phyloP scores from a whole-genome alignment of 2,888 invertebrate genomes.

The Reticulitermes lucifugus region DNA sequence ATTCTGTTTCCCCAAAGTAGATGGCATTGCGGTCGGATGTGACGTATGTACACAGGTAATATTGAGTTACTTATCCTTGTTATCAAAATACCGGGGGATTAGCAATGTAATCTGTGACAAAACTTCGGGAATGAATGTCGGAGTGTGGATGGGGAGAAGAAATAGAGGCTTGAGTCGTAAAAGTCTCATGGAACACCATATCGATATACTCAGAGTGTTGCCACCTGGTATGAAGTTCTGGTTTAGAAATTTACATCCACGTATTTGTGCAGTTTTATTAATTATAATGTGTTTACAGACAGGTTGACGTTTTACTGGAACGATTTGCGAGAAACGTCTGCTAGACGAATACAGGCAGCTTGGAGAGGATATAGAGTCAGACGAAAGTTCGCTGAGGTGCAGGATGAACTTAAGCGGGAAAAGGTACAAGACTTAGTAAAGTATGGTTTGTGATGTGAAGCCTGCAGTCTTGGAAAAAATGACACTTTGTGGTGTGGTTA shows the following conservation, averaged over 20 bases:
- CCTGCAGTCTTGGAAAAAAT: too few relatives aligned
- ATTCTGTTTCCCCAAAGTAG: too few relatives aligned
- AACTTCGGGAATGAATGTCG: not conserved
- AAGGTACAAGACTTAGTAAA: not conserved
- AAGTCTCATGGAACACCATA: not conserved
- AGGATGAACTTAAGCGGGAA: not conserved
- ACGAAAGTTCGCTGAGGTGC: not conserved
- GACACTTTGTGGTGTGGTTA: too few relatives aligned
- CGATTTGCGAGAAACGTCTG: not conserved
- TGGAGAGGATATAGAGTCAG: constrained; percentile 25
- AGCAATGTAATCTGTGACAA: too few relatives aligned
- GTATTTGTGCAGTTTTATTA: not conserved
- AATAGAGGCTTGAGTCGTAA: not conserved
- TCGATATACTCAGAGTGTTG: not conserved
- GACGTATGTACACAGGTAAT: too few relatives aligned
- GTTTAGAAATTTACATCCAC: not conserved
- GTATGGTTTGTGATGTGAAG: too few relatives aligned
- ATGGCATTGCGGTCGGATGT: too few relatives aligned
- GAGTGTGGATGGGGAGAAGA: not conserved
- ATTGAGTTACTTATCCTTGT: too few relatives aligned
- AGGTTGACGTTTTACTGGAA: not conserved
- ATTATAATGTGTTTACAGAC: not conserved
- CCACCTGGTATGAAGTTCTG: not conserved
- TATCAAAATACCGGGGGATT: too few relatives aligned
- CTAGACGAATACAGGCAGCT: constrained; percentile 18